Percentiles rank a stretch among this genome's conserved stretches.
These are phyloP conservation scores for Brachystomella parvula DNA, from an alignment of 1,140 invertebrate genomes.

Conservation along the genomic window DNA sequence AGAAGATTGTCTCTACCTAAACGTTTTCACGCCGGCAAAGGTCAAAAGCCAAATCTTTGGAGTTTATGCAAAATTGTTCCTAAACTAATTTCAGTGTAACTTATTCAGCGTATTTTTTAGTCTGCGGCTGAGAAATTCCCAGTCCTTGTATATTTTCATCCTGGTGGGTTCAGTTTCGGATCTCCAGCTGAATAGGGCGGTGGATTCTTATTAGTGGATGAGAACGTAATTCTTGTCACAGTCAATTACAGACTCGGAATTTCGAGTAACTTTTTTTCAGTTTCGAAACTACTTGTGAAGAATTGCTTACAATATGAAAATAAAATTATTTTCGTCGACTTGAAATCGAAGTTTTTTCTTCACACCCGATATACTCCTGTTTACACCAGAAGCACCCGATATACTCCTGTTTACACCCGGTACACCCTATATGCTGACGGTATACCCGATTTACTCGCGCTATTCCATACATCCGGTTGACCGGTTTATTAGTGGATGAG, in stretches of 20 bases:
- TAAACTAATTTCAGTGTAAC: background rate
- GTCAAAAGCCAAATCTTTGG: background rate
- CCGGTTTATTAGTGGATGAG: too few species aligned
- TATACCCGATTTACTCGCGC: too few species aligned
- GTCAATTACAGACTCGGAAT: background rate
- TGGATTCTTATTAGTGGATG: background rate
- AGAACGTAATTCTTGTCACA: background rate
- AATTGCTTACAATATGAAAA: too few species aligned
- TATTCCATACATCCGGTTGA: too few species aligned
- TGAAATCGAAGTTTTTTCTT: too few species aligned
- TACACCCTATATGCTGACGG: too few species aligned
- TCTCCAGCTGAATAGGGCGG: background rate
- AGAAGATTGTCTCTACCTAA: constrained; percentile 1
- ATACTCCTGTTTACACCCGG: too few species aligned
- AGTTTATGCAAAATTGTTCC: background rate
- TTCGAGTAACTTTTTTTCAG: too few species aligned
- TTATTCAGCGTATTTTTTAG: background rate
- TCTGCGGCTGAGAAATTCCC: background rate
- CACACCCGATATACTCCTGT: too few species aligned
- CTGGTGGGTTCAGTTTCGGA: background rate
- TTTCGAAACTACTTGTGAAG: too few species aligned
- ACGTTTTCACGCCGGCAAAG: constrained; percentile 9
- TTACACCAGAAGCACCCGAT: too few species aligned
- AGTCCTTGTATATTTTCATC: background rate
- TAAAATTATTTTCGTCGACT: too few species aligned